Conservation (phyloP, 2,113 vertebrate species). For the Passerina amoena region DNA sequence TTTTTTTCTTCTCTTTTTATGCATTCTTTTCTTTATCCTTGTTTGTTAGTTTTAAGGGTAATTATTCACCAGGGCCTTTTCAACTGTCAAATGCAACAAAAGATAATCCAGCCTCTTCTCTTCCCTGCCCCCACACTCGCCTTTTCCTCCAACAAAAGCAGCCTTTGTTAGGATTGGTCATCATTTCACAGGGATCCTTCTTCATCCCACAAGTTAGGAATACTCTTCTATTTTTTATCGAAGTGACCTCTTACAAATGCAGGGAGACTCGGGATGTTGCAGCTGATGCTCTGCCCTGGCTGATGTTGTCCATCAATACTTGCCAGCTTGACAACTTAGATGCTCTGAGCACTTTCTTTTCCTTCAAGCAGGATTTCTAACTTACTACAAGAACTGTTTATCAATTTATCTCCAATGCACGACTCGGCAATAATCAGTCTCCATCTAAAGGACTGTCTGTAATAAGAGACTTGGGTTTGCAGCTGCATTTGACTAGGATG, state of each 20-base stretch:
- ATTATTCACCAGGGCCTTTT: conserved; percentile 89
- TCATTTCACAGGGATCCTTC: conserved; percentile 24
- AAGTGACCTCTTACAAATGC: neutral
- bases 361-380: neutral
- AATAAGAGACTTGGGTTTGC: neutral
- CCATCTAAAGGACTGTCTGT: neutral
- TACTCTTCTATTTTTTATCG: conserved; percentile 10
- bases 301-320: neutral
- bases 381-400: neutral
- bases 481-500: neutral
- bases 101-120: conserved; percentile 67
- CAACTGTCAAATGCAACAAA: conserved; percentile 85
- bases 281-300: neutral
- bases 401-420: neutral
- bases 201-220: conserved; percentile 39
- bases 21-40: conserved; percentile 54
- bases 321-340: neutral
- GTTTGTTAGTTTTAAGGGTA: conserved; percentile 79
- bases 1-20: neutral
- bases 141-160: conserved; percentile 75
- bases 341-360: neutral
- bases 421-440: neutral
- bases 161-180: conserved; percentile 62
- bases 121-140: conserved; percentile 16
- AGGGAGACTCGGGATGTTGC: neutral